Evolutionary conservation across 1,140 invertebrate species (phyloP), one percentile per base, ranked within the genome.

Genomic region (Armadillidium nasatum): DNA sequence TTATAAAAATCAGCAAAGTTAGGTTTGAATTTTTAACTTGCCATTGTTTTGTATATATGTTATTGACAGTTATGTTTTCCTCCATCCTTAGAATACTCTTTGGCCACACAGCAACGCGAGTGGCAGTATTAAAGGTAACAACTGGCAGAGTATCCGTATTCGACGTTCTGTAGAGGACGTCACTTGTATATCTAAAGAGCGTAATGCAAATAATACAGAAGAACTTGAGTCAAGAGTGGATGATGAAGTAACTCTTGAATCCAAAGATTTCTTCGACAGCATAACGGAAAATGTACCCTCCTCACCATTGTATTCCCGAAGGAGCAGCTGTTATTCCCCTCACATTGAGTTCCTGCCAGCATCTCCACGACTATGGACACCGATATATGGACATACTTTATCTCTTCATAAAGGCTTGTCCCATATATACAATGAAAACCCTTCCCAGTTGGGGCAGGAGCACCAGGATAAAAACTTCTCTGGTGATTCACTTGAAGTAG

Each of bases 261-360:
- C 50, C 50, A 60, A 60, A 13, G 50, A 60, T 19, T 60, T 60
- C 19, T 60, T 60, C 50, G 50, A 60, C 50, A 60, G 50, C 19
- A 60, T 60, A 60, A 15, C 50, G 50, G 50, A 60, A 13, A 15
- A 13, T 33, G 33, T 33, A 15, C 50, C 19, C 50, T 60, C 50
- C 7, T 19, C 50, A 60, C 50, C 50, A 13, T 19, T 15, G 50
- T 60, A 19, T 60, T 60, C 50, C 50, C 11, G 50, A 60, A 60
- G 50, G 7, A 19, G 50, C 50, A 15, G 33, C 33, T 33, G 33
- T 60, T 60, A 60, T 60, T 60, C 50, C 50, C 19, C 50, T 15
- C 50, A 60, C 50, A 60, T 60, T 7, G 11, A 60, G 7, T 60
- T 15, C 7, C 50, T 60, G 50, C 50, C 50, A 13, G 11, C 50